Evolutionary conservation across 2,113 vertebrate genomes (phyloP).

Genomic region (Sialia sialis): DNA sequence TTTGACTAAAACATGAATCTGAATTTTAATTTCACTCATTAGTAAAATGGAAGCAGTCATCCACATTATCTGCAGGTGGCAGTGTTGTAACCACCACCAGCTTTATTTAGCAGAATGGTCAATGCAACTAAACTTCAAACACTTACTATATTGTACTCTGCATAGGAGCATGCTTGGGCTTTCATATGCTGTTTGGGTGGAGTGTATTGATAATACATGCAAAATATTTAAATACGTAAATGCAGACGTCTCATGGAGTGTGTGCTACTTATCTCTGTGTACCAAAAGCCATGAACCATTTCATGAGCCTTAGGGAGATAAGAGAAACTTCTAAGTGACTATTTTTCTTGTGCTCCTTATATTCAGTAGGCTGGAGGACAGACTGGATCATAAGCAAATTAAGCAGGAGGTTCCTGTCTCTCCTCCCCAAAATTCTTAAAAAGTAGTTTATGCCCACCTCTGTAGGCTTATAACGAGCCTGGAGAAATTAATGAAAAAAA

Average conservation of each 20-base stretch:
- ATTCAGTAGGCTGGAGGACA: not conserved
- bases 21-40: not conserved
- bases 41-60: not conserved
- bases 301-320: not conserved
- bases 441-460: not conserved
- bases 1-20: not conserved
- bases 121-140: not conserved
- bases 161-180: rapidly evolving
- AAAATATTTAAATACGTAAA: not conserved
- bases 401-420: not conserved
- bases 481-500: not conserved
- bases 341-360: not conserved
- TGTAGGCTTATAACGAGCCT: not conserved
- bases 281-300: not conserved
- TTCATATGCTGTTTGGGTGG: not conserved
- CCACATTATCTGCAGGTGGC: not conserved
- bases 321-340: not conserved
- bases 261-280: not conserved
- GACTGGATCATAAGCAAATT: not conserved
- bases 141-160: not conserved
- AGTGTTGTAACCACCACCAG: not conserved
- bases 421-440: rapidly evolving
- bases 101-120: not conserved
- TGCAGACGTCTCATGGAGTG: not conserved
- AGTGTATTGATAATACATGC: not conserved